phyloP scores from a whole-genome alignment of 2,888 invertebrate species.

The Phengaris alcon region DNA sequence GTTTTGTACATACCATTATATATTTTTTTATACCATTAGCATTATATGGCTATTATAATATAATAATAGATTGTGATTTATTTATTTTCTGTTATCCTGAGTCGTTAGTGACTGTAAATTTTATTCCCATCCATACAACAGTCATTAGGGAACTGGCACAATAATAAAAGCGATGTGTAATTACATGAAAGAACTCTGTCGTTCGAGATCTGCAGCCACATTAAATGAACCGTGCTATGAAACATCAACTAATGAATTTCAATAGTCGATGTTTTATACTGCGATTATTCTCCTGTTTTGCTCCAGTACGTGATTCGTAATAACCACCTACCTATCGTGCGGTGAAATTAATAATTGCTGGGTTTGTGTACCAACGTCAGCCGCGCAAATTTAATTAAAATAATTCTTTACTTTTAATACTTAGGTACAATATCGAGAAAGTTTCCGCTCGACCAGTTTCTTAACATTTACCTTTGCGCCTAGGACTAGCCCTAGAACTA shows the following conservation, averaged over 20 bases:
- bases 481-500: too few relatives aligned
- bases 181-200: neutral
- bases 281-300: too few relatives aligned
- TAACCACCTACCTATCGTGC: neutral
- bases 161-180: neutral
- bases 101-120: neutral
- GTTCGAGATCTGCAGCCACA: neutral
- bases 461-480: too few relatives aligned
- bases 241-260: too few relatives aligned
- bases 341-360: conserved; percentile 18
- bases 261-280: too few relatives aligned
- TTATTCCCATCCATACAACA: neutral
- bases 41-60: neutral
- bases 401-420: neutral
- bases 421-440: too few relatives aligned
- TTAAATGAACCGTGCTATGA: too few relatives aligned
- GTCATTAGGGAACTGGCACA: neutral
- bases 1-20: too few relatives aligned
- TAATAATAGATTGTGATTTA: too few relatives aligned
- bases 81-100: neutral
- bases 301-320: neutral
- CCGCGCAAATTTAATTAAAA: neutral
- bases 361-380: neutral
- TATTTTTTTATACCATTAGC: too few relatives aligned
- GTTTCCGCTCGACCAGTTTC: too few relatives aligned